Base-by-base conservation (phyloP, 2,888 invertebrate genomes). In the Podabrus alpinus region DNA sequence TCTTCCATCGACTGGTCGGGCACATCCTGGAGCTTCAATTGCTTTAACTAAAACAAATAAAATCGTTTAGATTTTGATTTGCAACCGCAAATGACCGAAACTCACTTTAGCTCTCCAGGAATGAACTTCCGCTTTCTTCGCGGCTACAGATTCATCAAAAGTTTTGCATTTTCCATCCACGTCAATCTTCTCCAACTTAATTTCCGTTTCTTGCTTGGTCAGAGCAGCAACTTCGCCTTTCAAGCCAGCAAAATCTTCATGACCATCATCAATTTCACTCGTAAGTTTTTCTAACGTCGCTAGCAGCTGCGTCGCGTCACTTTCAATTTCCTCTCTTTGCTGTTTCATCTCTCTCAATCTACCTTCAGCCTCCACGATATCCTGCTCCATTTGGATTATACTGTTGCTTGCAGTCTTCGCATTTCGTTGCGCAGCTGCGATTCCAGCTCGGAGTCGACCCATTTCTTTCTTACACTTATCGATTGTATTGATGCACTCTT, bases 381-480 rank as follows among this genome's bases (percentile, higher is more conserved):
- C 96, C 5, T 90, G 88, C 70, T 94, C 92, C 85, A 96, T 89
- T 76, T 91, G 92, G n/a, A 89, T 88, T 25, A 96, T 94, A 84
- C 93, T 93, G 70, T 93, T 93, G 81, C 92, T 90, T 0, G 92
- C 90, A 83, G 96, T 96, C 78, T 92, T 92, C 0, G 92, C 89
- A 85, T 96, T 96, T 80, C 96, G 88, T 80, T 90, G 88, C 0
- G 93, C 88, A 82, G 93, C 92, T 79, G 92, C 92, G 15, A 94
- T 91, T 13, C 91, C 93, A 13, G 94, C 94, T 69, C 89, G 91
- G 2, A 94, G 84, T 78, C 92, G 91, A 0, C 92, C 91, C 4
- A 93, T 90, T 82, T 94, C 93, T 0, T 88, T 88, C 76, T 90
- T 90, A 0, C 94, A 89, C 84, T 94, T 94, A 71, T 94, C 94